Evolutionary conservation across 1,140 invertebrate species (phyloP).

Genomic region (Ephestia elutella): DNA sequence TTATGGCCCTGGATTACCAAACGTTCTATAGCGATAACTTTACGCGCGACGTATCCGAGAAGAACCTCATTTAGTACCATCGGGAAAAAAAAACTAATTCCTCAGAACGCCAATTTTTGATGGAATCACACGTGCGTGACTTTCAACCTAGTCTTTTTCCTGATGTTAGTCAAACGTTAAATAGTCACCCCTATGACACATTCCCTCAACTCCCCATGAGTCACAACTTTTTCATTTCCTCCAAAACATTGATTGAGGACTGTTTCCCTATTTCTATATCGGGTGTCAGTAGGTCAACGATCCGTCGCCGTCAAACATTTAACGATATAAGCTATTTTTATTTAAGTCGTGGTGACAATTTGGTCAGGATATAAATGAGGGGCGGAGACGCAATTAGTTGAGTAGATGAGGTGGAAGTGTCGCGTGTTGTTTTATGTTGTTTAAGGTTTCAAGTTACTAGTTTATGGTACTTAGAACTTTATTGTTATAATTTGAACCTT

Average conservation of each 20-base stretch:
- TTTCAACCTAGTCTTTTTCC: neutral
- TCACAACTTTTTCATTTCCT: slow-evolving; percentile 4
- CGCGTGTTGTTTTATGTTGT: no score
- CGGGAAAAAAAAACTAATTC: no score
- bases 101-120: no score
- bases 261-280: neutral
- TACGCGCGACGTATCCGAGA: no score
- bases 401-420: neutral
- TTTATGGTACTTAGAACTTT: no score
- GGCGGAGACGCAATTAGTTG: neutral
- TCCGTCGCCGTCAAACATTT: neutral
- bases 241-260: neutral
- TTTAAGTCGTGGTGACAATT: neutral
- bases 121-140: no score
- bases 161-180: neutral
- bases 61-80: no score
- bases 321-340: slow-evolving; percentile 3
- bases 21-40: no score
- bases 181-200: neutral
- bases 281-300: neutral
- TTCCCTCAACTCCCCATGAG: neutral
- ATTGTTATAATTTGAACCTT: no score
- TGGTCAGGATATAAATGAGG: neutral
- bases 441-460: no score
- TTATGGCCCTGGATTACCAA: no score